phyloP scores from a whole-genome alignment of 2,888 invertebrate genomes.

The Leucophenga montana region DNA sequence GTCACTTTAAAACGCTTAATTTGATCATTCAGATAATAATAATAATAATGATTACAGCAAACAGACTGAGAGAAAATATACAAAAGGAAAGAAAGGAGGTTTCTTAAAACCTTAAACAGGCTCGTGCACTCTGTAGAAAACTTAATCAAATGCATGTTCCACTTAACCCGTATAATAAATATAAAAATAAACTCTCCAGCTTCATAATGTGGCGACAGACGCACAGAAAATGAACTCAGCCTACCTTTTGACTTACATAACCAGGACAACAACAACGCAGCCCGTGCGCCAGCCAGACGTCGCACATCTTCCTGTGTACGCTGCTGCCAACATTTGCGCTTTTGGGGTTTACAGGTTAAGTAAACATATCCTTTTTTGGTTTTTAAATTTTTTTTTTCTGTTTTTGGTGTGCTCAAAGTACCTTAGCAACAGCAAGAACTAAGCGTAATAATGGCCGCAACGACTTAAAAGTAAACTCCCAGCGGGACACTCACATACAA shows the following conservation, averaged over 20 bases:
- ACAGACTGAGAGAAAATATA: background rate
- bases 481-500: constrained; percentile 14
- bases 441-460: constrained; percentile 19
- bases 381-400: too few relatives aligned
- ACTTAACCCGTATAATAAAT: constrained; percentile 27
- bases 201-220: constrained; percentile 8
- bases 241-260: constrained; percentile 16
- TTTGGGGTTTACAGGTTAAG: constrained; percentile 32
- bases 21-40: constrained; percentile 56
- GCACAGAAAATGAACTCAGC: constrained; percentile 13
- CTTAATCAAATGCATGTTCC: constrained; percentile 28
- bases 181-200: constrained; percentile 26
- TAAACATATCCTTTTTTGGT: constrained; percentile 24
- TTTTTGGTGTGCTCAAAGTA: background rate
- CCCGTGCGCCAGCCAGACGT: too few relatives aligned
- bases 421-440: constrained; percentile 1
- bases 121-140: background rate
- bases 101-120: too few relatives aligned
- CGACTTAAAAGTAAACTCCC: constrained; percentile 20
- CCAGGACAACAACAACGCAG: background rate
- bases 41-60: constrained; percentile 17
- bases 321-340: constrained; percentile 14
- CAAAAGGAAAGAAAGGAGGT: background rate
- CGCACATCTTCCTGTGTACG: background rate
- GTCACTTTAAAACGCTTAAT: constrained; percentile 65